Evolutionary conservation across 2,888 invertebrate species (phyloP).

Genomic region (Cantharis nigra): DNA sequence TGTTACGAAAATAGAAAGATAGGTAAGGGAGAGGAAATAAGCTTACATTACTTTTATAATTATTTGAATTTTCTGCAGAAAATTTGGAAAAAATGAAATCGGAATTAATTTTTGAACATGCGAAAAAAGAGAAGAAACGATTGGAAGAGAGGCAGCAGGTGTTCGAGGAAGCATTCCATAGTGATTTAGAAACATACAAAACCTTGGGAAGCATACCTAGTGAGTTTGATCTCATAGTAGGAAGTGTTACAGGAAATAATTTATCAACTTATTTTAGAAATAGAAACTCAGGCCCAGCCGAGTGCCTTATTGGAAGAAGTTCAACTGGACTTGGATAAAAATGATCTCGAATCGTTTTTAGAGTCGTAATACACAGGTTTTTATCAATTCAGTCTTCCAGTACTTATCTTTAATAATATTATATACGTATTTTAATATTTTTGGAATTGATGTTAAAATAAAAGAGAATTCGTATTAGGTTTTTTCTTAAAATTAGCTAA

Average conservation of each 20-base stretch:
- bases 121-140: conserved; percentile 59
- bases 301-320: conserved; percentile 65
- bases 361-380: conserved; percentile 46
- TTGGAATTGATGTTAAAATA: neutral
- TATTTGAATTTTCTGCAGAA: conserved; percentile 39
- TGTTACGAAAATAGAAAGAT: conserved; percentile 74
- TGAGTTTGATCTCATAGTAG: conserved; percentile 43
- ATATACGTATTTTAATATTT: neutral
- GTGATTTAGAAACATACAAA: conserved; percentile 68
- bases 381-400: neutral
- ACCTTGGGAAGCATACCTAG: conserved; percentile 66
- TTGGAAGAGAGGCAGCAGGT: conserved; percentile 69
- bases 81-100: conserved; percentile 55
- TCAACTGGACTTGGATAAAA: conserved; percentile 63
- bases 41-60: neutral
- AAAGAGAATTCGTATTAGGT: neutral
- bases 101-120: conserved; percentile 63
- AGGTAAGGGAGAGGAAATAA: conserved; percentile 55
- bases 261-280: conserved; percentile 30
- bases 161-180: conserved; percentile 72
- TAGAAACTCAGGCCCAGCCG: conserved; percentile 32
- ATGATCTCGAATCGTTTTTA: conserved; percentile 67
- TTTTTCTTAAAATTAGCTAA: too few relatives aligned
- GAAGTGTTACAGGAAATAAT: neutral
- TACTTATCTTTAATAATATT: neutral